Base-by-base conservation (phyloP, 1,140 invertebrate genomes). In the Pogonus chalceus region DNA sequence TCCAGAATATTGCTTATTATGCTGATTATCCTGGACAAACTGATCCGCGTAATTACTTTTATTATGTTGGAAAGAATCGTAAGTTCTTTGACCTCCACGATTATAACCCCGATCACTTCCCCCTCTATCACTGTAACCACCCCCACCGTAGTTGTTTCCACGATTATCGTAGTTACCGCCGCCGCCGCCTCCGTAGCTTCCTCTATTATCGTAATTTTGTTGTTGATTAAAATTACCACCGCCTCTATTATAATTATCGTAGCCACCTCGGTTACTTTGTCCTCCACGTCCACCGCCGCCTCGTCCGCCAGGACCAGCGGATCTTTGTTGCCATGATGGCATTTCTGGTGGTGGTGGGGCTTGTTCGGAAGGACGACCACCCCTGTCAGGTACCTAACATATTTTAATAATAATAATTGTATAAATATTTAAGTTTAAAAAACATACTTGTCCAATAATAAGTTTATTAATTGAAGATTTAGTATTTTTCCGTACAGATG, bases 281-380 rank as follows among this genome's bases (percentile, higher is more conserved):
- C 52, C 51, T 23, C 56, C 53, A 24, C 51, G 43, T 7, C 23
- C 52, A 24, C 68, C 62, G 9, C 66, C 49, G n/a, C 67, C 57
- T n/a, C 58, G 49, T 51, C 62, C 62, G 39, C 58, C 56, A 4
- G 60, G 58, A 51, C 60, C 69, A 18, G 67, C 54, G 4, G 65
- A 59, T 3, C 73, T 66, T 53, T 91, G 86, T 63, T 88, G 81
- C 87, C 92, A 96, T 1, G 87, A 84, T 9, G 94, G 93, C 91
- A 96, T 96, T 76, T 96, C 94, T 10, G 91, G 91, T 2, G 92
- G 91, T 1, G 94, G 94, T 2, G 90, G 82, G 57, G 91, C 85
- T 63, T 90, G 83, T 65, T 96, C 92, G 63, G 82, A 82, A 1
- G 92, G 84, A 57, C 93, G 72, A 2, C 94, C 94, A 49, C 94